Evolutionary conservation across 2,113 vertebrate genomes (phyloP).

Genomic region (Osmerus mordax): DNA sequence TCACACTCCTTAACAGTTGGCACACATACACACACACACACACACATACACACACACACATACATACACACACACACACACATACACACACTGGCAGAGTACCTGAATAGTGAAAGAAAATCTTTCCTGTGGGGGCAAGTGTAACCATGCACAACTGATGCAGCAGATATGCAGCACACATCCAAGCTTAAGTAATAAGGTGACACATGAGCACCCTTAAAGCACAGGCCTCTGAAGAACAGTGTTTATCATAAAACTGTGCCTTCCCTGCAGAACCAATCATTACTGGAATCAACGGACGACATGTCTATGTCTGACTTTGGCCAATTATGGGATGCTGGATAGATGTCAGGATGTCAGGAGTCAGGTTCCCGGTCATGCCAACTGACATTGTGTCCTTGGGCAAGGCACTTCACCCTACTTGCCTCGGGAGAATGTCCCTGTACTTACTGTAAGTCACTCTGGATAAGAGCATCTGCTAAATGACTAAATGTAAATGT

Average conservation of each 20-base stretch:
- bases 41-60: too few relatives aligned
- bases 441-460: too few relatives aligned
- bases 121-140: background rate
- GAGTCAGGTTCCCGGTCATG: too few relatives aligned
- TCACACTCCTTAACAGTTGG: background rate
- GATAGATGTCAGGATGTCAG: too few relatives aligned
- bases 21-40: constrained; percentile 11
- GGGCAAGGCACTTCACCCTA: too few relatives aligned
- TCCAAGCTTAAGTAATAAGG: constrained; percentile 1
- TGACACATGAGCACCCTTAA: background rate
- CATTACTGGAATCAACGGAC: background rate
- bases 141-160: background rate
- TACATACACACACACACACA: constrained; percentile 10
- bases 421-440: too few relatives aligned
- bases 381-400: too few relatives aligned
- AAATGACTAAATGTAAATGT: too few relatives aligned
- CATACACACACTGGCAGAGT: too few relatives aligned
- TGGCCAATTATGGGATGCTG: too few relatives aligned
- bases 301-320: too few relatives aligned
- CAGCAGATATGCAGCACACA: background rate
- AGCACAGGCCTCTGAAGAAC: background rate
- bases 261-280: background rate
- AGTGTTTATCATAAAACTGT: background rate
- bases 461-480: too few relatives aligned
- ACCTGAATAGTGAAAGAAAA: background rate